Evolutionary conservation across 1,140 invertebrate genomes (phyloP), one percentile per base, ranked within the genome.

Genomic region (Pogonus chalceus): DNA sequence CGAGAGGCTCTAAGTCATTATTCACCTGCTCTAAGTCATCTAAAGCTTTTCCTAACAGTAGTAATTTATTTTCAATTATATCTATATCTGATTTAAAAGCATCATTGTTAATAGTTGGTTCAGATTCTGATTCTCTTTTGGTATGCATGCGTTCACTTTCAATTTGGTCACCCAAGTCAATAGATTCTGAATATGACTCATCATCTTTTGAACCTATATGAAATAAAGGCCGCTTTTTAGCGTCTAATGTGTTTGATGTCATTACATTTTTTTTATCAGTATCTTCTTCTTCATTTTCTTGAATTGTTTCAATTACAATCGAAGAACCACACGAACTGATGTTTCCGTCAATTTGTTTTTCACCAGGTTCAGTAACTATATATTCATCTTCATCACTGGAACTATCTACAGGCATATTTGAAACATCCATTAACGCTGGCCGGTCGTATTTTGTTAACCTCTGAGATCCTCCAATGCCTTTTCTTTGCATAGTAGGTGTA

Each of bases 141-240:
- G 37, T 10, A 12, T 43, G 37, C 37, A 43, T 39, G 51, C 22
- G 10, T 49, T 31, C 2, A 53, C 21, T 47, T 54, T 12, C 48
- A 48, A 22, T 49, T 47, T 23, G 7, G 7, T 39, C 24, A 46
- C 2, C 35, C 23, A 50, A 52, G 21, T 52, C 22, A 22, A 22
- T 49, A 14, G 49, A 49, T 9, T 59, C 53, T 14, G 26, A 22
- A 21, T 49, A 20, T 14, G 55, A 55, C 37, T 67, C 63, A 24
- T 65, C 64, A n/a, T 71, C 68, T 55, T 68, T 64, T n/a, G 68
- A 70, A 60, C 66, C 68, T 47, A 70, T 63, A 52, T 62, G 65
- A 56, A 71, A 70, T 39, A 71, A 52, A 16, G 69, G 62, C 59
- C 59, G 62, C 43, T 60, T 58, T 37, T 56, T 59, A 12, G 9